These are phyloP conservation scores for Baronia brevicornis DNA, from an alignment of 2,888 invertebrate genomes.

Conservation along the genomic window DNA sequence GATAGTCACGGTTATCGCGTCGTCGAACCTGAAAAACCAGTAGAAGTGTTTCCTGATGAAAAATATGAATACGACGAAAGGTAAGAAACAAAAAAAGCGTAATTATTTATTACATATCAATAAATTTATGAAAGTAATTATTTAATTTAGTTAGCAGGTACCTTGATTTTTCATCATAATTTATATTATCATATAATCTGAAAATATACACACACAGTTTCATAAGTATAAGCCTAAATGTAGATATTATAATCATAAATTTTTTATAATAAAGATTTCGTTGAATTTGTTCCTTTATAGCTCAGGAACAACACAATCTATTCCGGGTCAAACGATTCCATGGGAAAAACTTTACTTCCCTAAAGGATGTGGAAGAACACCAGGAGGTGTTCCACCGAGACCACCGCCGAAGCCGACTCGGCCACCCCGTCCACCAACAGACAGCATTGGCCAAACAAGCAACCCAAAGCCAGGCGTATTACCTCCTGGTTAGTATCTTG, in stretches of 20 bases:
- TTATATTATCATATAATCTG: no score
- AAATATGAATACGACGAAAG: slow-evolving; percentile 60
- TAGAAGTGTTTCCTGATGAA: slow-evolving; percentile 78
- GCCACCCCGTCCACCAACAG: slow-evolving; percentile 36
- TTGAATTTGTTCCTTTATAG: slow-evolving; percentile 18
- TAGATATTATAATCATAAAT: neutral
- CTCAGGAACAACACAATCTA: slow-evolving; percentile 19
- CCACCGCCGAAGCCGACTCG: slow-evolving; percentile 47
- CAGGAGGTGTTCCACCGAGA: slow-evolving; percentile 56
- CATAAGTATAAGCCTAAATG: no score
- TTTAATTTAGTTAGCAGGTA: no score
- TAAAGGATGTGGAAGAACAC: slow-evolving; percentile 79
- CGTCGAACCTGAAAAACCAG: slow-evolving; percentile 80
- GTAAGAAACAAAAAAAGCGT: slow-evolving; percentile 34
- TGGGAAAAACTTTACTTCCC: slow-evolving; percentile 84
- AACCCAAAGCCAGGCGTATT: slow-evolving; percentile 48
- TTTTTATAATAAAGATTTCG: neutral
- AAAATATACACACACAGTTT: no score
- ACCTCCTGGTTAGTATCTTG: slow-evolving; percentile 36
- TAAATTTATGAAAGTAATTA: no score
- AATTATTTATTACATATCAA: no score
- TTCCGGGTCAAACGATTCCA: slow-evolving; percentile 49
- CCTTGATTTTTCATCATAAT: no score
- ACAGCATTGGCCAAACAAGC: slow-evolving; percentile 56
- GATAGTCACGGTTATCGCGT: slow-evolving; percentile 86